Evolutionary conservation across 2,797 vertebrate genomes (phyloP), one percentile per base, ranked within the genome.

Genomic region (Gadopsis marmoratus): DNA sequence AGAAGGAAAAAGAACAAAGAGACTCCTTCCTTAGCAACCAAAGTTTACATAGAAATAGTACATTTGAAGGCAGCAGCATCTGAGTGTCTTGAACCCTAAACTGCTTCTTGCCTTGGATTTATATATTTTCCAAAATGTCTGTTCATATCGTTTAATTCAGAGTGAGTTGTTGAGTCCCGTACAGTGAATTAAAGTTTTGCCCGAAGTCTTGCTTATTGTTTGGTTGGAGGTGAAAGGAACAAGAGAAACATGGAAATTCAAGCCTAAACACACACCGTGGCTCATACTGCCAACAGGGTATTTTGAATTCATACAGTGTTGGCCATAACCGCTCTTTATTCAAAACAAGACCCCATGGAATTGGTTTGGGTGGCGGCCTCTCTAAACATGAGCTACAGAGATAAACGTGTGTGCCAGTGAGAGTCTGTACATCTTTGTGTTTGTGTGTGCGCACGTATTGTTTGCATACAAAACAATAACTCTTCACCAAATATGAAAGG

Each of bases 271-370:
- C 31, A 74, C 68, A 71, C 53, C 14, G 4, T 19, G 41, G 33
- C 68, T 76, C 48, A 7, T 5, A 4, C 63, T 71, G 79, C 75
- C 76, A 67, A 62, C 55, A 81, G 72, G 35, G 48, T 55, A n/a
- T 83, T 91, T 81, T 78, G 74, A 71, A 92, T 91, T 88, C 87
- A 83, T 50, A 75, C 71, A 29, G 47, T 64, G 79, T 78, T 68
- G 56, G 74, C 84, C 78, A 74, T 65, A 63, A 79, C 65, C 19
- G 31, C 65, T 90, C 79, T 90, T 88, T 80, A 90, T 91, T 91
- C 88, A 74, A 76, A 90, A 82, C 70, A 78, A 84, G 54, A 75
- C 76, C 67, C 77, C 26, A 8, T 45, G 58, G 86, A 88, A 86
- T 86, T 76, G 76, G 67, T 81, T 84, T 84, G 80, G 84, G 86